phyloP scores from a whole-genome alignment of 2,797 vertebrate genomes.

The Parotocinclus haroldoi region DNA sequence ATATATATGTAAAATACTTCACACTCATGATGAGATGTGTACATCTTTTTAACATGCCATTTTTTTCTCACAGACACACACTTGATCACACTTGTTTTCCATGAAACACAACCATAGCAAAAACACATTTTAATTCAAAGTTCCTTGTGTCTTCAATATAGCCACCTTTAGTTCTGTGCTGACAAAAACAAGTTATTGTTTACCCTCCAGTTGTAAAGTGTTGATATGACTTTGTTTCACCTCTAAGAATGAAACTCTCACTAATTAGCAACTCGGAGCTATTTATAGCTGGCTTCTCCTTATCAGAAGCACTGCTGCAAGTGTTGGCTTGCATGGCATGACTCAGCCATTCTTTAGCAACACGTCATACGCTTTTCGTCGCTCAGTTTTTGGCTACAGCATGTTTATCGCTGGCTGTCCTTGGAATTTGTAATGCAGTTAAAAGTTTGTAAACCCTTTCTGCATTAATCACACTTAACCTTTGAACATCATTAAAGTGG shows the following conservation, averaged over 20 bases:
- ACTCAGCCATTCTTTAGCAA: slow-evolving; percentile 35
- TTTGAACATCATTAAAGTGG: no score
- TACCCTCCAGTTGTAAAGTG: slow-evolving; percentile 30
- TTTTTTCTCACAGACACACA: no score
- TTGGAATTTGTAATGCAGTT: background rate
- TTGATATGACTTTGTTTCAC: slow-evolving; percentile 43
- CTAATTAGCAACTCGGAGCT: slow-evolving; percentile 46
- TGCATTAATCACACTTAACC: no score
- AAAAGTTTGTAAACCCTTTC: background rate
- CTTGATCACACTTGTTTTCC: background rate
- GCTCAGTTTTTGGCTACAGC: background rate
- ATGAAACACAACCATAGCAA: slow-evolving; percentile 12
- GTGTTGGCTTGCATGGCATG: slow-evolving; percentile 18
- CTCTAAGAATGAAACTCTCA: slow-evolving; percentile 35
- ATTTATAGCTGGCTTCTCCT: slow-evolving; percentile 44
- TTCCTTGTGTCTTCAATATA: slow-evolving; percentile 13
- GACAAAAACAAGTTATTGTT: slow-evolving; percentile 11
- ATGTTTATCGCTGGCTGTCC: background rate
- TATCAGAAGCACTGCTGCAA: slow-evolving; percentile 11
- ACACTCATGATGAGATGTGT: no score
- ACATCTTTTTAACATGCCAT: no score
- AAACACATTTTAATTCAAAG: slow-evolving; percentile 7
- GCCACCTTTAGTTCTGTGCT: slow-evolving; percentile 20
- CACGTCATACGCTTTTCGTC: slow-evolving; percentile 1
- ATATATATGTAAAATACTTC: no score